Evolutionary conservation across 2,888 invertebrate genomes (phyloP).

Genomic region (Adelphocoris suturalis): DNA sequence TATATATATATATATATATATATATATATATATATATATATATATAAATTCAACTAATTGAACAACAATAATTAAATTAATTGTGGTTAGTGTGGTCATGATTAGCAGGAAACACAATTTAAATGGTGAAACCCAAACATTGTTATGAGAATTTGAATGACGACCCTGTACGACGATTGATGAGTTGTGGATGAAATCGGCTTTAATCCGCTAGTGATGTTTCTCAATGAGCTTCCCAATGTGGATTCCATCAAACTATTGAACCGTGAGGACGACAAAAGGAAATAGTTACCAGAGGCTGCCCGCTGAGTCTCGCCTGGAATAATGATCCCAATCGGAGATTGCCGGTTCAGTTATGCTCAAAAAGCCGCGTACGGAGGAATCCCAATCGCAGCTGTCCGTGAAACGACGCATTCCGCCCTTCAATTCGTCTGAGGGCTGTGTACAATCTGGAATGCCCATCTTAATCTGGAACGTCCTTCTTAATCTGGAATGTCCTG

Average conservation of each 20-base stretch:
- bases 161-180: no score
- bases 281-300: not conserved
- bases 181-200: no score
- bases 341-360: constrained; percentile 16
- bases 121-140: no score
- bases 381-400: not conserved
- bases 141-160: no score
- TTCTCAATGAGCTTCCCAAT: no score
- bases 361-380: not conserved
- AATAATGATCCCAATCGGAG: constrained; percentile 3
- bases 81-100: no score
- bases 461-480: constrained; percentile 21
- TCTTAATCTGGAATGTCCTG: constrained; percentile 26
- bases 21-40: no score
- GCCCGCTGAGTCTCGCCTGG: not conserved
- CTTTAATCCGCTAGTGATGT: no score
- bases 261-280: constrained; percentile 23
- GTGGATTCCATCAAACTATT: not conserved
- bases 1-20: no score
- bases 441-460: constrained; percentile 6
- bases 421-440: constrained; percentile 10
- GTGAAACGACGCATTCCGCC: constrained; percentile 27
- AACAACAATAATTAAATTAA: no score
- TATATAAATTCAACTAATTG: no score
- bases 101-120: no score